Evolutionary conservation across 1,140 invertebrate species (phyloP), one percentile per base, ranked within the genome.

Genomic region (Melipona quadrifasciata): DNA sequence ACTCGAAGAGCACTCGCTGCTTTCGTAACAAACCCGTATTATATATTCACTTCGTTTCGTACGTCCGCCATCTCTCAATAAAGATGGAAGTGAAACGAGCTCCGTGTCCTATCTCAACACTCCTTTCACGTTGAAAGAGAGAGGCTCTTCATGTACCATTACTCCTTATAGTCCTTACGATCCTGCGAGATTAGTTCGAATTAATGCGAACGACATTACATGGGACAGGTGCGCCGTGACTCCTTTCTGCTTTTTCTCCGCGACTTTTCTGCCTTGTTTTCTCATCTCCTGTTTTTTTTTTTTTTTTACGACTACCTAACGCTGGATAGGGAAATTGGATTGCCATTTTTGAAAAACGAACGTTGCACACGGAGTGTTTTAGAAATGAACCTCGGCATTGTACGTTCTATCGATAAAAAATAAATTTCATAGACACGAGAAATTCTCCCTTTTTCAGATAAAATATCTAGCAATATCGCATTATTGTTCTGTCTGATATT

Each of bases 21-120:
- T 39, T 39, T 39, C 8, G 8, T 6, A 39, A 39, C 39, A 39
- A 39, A 39, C 39, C 39, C 5, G 39, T 47, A 8, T 47, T 47
- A 47, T 47, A 47, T 10, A 47, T 47, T 47, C 39, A 8, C 39
- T 47, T 47, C 39, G 8, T 47, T 47, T 47, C 39, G 39, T 47
- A 47, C 39, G 39, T 47, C 39, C 39, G 6, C 39, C 39, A 47
- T 47, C 39, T 47, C 6, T 47, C 39, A 6, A 47, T 31, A 17
- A 76, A 55, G 57, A 34, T 78, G 31, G 47, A 72, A 84, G 64
- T 79, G 82, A 65, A 88, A 88, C 74, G 77, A 81, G 86, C 51
- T 72, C 5, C 61, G 47, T 31, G 27, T 55, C 17, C 72, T 81
- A 55, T 74, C 70, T 53, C 31, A 16, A 21, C 71, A 27, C 12